Conservation (phyloP, 1,140 invertebrate species). For the Apis florea region DNA sequence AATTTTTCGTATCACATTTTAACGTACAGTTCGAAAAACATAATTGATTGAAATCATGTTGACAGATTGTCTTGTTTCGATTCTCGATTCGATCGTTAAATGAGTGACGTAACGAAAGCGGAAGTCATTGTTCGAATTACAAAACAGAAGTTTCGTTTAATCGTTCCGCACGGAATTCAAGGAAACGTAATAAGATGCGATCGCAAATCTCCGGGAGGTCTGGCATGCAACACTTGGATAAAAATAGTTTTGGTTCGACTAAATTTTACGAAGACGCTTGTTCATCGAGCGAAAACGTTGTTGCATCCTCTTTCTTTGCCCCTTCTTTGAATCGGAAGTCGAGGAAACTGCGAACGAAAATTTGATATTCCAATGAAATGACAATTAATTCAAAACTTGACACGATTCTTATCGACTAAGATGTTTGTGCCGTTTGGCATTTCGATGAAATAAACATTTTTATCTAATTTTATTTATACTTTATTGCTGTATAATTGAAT, state of each 20-base stretch:
- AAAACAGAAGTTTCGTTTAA: not conserved
- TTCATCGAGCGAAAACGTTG: constrained; percentile 4
- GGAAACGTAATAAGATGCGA: constrained; percentile 38
- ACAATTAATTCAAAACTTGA: no score
- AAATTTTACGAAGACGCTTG: constrained; percentile 31
- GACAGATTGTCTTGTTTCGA: not conserved
- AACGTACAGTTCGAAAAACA: no score
- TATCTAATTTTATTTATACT: no score
- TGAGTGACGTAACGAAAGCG: not conserved
- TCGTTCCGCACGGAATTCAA: not conserved
- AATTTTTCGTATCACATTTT: no score
- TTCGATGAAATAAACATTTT: no score
- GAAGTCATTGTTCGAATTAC: constrained; percentile 12
- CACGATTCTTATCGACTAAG: no score
- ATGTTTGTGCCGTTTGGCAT: no score
- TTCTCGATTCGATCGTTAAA: no score
- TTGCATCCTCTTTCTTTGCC: not conserved
- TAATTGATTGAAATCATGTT: not conserved
- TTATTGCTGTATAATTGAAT: no score
- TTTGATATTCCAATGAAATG: no score
- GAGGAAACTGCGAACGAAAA: not conserved
- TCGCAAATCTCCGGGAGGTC: constrained; percentile 53
- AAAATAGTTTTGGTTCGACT: constrained; percentile 58
- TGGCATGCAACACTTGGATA: constrained; percentile 34
- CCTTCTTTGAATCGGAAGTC: not conserved